A percentile compares a stretch with the other conserved stretches of the same genome.
These are phyloP conservation scores for Hymenopus coronatus DNA, from an alignment of 2,888 invertebrate species.

Conservation along the genomic window DNA sequence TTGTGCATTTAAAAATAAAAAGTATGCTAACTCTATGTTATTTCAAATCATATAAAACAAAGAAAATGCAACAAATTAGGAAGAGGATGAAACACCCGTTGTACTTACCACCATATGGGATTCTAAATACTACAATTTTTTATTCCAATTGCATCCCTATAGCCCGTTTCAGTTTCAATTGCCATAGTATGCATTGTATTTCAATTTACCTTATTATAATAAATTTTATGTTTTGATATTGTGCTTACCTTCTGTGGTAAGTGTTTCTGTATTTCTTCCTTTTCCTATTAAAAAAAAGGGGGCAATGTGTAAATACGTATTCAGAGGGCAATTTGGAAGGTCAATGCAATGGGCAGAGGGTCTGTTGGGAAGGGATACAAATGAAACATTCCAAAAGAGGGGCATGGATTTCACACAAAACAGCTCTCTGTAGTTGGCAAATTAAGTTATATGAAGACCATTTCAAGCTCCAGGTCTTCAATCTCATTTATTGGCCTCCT, in stretches of 20 bases:
- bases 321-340: background rate
- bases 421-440: background rate
- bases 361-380: background rate
- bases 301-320: constrained; percentile 15
- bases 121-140: background rate
- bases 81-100: constrained; percentile 26
- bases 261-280: constrained; percentile 65
- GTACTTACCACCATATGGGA: constrained; percentile 15
- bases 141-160: constrained; percentile 6
- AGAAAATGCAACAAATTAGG: constrained; percentile 6
- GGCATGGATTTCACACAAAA: background rate
- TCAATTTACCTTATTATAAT: background rate
- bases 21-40: background rate
- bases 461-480: background rate
- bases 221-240: background rate
- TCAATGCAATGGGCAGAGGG: background rate
- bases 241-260: constrained; percentile 69
- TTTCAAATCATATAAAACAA: background rate
- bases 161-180: background rate
- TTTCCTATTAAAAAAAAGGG: constrained; percentile 57
- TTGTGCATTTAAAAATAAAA: background rate
- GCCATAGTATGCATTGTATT: background rate
- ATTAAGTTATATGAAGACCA: background rate
- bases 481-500: background rate
- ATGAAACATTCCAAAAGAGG: background rate